These are phyloP conservation scores for Latrodectus elegans DNA, from an alignment of 2,888 invertebrate species.

Conservation along the genomic window DNA sequence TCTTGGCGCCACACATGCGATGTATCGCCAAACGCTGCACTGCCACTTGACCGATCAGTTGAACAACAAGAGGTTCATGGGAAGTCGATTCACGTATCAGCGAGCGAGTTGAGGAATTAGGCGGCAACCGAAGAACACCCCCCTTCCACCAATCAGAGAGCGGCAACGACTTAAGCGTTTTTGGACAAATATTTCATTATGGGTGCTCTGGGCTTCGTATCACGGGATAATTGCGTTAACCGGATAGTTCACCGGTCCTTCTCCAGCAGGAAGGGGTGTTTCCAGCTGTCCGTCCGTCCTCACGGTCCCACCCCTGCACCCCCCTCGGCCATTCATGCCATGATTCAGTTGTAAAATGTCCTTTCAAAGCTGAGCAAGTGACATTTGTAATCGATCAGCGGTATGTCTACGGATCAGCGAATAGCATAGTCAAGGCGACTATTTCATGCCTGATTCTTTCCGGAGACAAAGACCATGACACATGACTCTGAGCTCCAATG, in stretches of 20 bases:
- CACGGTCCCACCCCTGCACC: conserved; percentile 5
- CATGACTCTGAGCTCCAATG: too few relatives aligned
- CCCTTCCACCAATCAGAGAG: conserved; percentile 62
- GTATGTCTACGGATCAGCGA: neutral
- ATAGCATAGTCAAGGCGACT: too few relatives aligned
- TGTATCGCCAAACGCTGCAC: conserved; percentile 23
- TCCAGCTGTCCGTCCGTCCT: conserved; percentile 41
- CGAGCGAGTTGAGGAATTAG: conserved; percentile 68
- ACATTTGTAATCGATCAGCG: neutral
- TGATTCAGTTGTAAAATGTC: conserved; percentile 37
- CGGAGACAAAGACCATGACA: too few relatives aligned
- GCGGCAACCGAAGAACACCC: conserved; percentile 63
- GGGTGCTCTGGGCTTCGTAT: conserved; percentile 62
- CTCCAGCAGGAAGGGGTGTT: conserved; percentile 38
- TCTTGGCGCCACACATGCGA: conserved; percentile 10
- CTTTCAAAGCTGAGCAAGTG: conserved; percentile 31
- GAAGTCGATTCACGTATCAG: conserved; percentile 67
- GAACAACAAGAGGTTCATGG: conserved; percentile 12
- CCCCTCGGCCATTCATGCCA: conserved; percentile 1
- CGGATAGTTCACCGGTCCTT: conserved; percentile 66
- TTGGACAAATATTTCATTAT: conserved; percentile 70
- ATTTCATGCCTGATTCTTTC: too few relatives aligned
- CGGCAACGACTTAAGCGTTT: conserved; percentile 69
- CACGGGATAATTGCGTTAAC: conserved; percentile 70
- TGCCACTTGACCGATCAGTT: conserved; percentile 19